phyloP scores from a whole-genome alignment of 2,113 vertebrate species.

The Oophaga pumilio region DNA sequence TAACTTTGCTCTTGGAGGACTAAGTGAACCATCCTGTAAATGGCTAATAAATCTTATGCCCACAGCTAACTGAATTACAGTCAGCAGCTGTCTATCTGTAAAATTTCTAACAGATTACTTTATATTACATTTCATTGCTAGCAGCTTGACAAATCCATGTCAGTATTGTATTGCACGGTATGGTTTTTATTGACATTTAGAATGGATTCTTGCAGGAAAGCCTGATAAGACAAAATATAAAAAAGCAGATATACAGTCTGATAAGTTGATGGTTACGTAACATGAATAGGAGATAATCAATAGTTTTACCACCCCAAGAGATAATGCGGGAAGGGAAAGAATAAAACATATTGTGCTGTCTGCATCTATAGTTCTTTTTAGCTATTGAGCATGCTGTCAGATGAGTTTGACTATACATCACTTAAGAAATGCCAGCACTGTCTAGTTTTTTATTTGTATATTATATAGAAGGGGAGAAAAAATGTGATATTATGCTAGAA shows the following conservation, averaged over 20 bases:
- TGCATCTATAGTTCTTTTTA: background rate
- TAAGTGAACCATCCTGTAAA: background rate
- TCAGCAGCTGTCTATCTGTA: constrained; percentile 8
- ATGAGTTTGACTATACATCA: background rate
- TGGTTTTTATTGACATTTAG: background rate
- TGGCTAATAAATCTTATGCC: background rate
- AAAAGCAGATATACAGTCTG: background rate
- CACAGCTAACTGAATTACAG: constrained; percentile 13
- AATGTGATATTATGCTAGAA: too few relatives aligned
- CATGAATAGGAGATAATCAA: background rate
- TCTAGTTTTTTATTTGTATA: background rate
- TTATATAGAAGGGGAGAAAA: background rate
- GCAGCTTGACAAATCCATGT: constrained; percentile 12
- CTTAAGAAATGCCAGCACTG: background rate
- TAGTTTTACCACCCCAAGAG: background rate
- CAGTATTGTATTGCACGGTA: background rate
- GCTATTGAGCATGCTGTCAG: background rate
- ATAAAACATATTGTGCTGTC: background rate
- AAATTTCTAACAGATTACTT: constrained; percentile 12
- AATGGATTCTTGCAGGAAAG: background rate
- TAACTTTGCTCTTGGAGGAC: background rate
- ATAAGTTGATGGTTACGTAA: background rate
- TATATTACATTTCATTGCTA: background rate
- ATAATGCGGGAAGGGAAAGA: background rate
- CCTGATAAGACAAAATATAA: background rate